phyloP scores from a whole-genome alignment of 2,888 invertebrate species.

The Cosmia trapezina region DNA sequence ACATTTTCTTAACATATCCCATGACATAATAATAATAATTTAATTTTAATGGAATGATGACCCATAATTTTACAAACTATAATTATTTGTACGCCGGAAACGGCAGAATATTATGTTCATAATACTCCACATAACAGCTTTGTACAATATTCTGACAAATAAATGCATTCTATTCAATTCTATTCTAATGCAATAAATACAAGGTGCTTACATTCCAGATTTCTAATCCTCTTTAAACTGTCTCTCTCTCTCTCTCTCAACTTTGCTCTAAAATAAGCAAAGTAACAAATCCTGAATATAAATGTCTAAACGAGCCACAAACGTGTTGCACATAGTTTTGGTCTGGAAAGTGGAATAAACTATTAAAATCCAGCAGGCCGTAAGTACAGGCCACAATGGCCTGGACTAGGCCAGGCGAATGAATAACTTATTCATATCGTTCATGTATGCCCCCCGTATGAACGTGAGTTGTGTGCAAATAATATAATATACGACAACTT shows the following conservation, averaged over 20 bases:
- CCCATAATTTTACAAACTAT: too few species aligned
- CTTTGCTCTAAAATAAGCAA: constrained; percentile 12
- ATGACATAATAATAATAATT: too few species aligned
- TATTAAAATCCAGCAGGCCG: constrained; percentile 73
- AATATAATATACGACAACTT: constrained; percentile 74
- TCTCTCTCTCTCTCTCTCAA: neutral
- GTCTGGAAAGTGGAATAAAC: constrained; percentile 70
- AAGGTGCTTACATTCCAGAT: neutral
- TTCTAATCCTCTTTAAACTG: neutral
- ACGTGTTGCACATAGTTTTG: constrained; percentile 57
- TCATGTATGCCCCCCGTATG: constrained; percentile 68
- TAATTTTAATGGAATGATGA: too few species aligned
- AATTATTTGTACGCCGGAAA: too few species aligned
- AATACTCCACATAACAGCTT: too few species aligned
- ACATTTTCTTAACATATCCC: neutral
- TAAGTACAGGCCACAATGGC: constrained; percentile 61
- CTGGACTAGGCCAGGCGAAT: constrained; percentile 73
- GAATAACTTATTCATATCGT: constrained; percentile 81
- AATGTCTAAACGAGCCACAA: constrained; percentile 49
- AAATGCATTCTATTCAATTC: too few species aligned
- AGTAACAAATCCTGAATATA: constrained; percentile 26
- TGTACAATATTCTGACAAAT: too few species aligned
- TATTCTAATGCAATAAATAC: too few species aligned
- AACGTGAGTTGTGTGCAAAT: constrained; percentile 77
- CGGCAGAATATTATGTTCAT: too few species aligned